Evolutionary conservation across 2,113 vertebrate genomes (phyloP).

Genomic region (Silurus glanis): DNA sequence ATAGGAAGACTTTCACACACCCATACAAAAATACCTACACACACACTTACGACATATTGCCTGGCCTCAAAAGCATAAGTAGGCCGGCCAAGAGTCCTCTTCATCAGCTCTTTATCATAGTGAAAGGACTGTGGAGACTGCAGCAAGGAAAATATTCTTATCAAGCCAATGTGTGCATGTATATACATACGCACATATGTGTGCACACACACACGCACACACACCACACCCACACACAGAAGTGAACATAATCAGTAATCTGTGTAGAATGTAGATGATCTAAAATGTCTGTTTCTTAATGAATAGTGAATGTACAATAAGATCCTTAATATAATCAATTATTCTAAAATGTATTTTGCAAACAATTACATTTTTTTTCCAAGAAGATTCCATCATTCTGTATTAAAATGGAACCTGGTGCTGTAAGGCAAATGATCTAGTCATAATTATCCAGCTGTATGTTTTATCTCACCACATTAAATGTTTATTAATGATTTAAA

Average conservation of each 20-base stretch:
- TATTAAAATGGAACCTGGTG: not conserved
- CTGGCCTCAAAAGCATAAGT: conserved; percentile 96
- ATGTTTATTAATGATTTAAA: not conserved
- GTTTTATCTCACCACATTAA: not conserved
- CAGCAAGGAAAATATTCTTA: conserved; percentile 78
- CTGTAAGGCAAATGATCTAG: not conserved
- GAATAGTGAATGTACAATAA: not conserved
- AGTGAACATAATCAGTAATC: not conserved
- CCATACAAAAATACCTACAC: conserved; percentile 8
- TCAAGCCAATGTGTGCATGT: conserved; percentile 31
- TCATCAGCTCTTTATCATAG: conserved; percentile 96
- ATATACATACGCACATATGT: conserved; percentile 43
- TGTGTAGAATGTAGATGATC: not conserved
- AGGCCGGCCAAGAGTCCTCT: conserved; percentile 95
- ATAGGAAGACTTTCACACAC: not conserved
- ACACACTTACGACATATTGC: conserved; percentile 93
- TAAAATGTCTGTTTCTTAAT: not conserved
- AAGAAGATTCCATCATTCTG: not conserved
- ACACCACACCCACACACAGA: not conserved
- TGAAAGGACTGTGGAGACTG: conserved; percentile 86
- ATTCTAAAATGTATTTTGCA: not conserved
- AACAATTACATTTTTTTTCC: not conserved
- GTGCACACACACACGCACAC: conserved; percentile 2
- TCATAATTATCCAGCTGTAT: not conserved
- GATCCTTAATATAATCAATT: not conserved